phyloP scores from a whole-genome alignment of 2,888 invertebrate genomes.

The Mimumesa dahlbomi region DNA sequence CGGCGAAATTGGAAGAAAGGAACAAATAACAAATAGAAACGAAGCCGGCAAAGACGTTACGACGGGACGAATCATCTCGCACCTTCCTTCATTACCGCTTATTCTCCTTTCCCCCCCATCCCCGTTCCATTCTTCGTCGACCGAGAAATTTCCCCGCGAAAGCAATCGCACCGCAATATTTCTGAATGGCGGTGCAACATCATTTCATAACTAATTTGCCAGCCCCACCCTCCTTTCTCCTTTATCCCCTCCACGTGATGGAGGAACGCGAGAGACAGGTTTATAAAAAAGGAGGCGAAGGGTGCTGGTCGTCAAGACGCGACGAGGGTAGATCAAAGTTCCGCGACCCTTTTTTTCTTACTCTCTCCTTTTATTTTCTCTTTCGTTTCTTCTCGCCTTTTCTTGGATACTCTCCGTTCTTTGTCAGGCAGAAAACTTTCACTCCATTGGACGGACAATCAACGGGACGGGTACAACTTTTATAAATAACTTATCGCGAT shows the following conservation, averaged over 20 bases:
- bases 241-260: no score
- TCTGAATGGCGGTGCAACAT: constrained; percentile 3
- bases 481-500: constrained; percentile 58
- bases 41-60: no score
- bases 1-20: no score
- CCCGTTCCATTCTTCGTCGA: no score
- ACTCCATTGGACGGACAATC: constrained; percentile 55
- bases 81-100: no score
- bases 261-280: neutral
- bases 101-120: no score
- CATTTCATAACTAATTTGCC: constrained; percentile 22
- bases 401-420: constrained; percentile 7
- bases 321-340: constrained; percentile 37
- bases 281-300: constrained; percentile 9
- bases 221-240: no score
- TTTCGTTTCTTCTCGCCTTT: neutral
- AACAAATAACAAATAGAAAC: no score
- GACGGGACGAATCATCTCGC: no score
- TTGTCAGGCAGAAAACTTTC: constrained; percentile 57
- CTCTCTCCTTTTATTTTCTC: constrained; percentile 12
- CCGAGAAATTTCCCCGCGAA: no score
- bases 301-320: constrained; percentile 10
- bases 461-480: constrained; percentile 52
- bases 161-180: no score
- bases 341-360: constrained; percentile 26